Base-by-base conservation (phyloP, 2,888 invertebrate species). In the Volucella bombylans region DNA sequence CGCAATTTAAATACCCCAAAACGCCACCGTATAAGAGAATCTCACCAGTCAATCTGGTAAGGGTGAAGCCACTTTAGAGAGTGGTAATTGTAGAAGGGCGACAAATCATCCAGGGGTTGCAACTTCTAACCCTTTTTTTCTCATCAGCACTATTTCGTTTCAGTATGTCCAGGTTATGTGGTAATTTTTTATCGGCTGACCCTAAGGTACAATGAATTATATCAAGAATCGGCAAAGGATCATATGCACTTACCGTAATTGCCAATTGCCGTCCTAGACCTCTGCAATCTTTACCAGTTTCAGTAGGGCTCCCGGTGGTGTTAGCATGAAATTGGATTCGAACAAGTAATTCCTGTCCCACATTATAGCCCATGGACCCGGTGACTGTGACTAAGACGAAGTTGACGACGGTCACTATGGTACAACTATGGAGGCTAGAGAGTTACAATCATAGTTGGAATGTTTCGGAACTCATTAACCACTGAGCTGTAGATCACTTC, bases 1-100 rank as follows among this genome's bases (percentile, higher is more conserved):
- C 86, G 87, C 87, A 87, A 87, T 87, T 87, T 87, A 86, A 87
- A 87, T 87, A 86, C 82, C 86, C 64, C 64, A 47, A 8, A 14
- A 52, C 18, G 45, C 12, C 31, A 8, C 38, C 43, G 31, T 10
- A 11, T 18, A 45, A 38, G 61, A 23, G 78, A 31, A 31, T 6
- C 31, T 31, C 31, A 31, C 31, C 31, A 31, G 31, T 31, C 2
- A 31, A 31, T 31, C 31, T 31, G 31, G 31, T 31, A 31, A 57
- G 59, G 50, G 55, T 67, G 73, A 57, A 67, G 54, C 54, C 76
- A 81, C 65, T 86, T 86, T 82, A 86, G 78, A 74, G 83, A 83
- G 83, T 83, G 83, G 83, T 83, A 83, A 83, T 83, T 85, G 80
- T 52, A 76, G 59, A 69, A 62, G 80, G 76, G 76, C 80, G 85